Evolutionary conservation across 2,113 vertebrate species (phyloP).

Genomic region (Percina caprodes): DNA sequence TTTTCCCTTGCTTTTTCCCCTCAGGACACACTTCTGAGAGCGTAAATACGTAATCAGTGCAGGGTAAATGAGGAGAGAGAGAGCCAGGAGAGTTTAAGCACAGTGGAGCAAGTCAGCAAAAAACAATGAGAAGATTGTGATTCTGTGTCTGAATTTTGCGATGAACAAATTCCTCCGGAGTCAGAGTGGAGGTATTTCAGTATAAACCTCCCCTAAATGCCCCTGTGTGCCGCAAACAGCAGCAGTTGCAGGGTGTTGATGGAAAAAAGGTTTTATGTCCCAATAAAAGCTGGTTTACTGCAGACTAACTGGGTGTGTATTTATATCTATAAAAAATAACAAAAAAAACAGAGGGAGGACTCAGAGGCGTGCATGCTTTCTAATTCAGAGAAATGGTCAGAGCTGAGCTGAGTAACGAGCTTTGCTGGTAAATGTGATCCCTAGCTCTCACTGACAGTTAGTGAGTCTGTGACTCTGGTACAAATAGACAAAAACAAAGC

Average conservation of each 20-base stretch:
- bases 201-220: slow-evolving; percentile 69
- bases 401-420: too few species aligned
- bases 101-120: slow-evolving; percentile 22
- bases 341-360: slow-evolving; percentile 36
- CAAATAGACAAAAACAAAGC: background rate
- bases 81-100: slow-evolving; percentile 34
- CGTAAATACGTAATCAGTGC: slow-evolving; percentile 14
- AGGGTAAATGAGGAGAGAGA: slow-evolving; percentile 3
- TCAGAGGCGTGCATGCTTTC: slow-evolving; percentile 42
- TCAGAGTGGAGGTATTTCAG: slow-evolving; percentile 66
- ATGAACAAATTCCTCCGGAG: slow-evolving; percentile 69
- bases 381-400: slow-evolving; percentile 47
- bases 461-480: background rate
- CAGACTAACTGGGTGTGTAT: slow-evolving; percentile 72
- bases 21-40: slow-evolving; percentile 31
- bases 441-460: slow-evolving; percentile 7
- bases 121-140: slow-evolving; percentile 74
- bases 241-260: slow-evolving; percentile 67
- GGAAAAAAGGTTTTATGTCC: slow-evolving; percentile 80
- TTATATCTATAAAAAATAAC: slow-evolving; percentile 70
- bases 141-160: slow-evolving; percentile 54
- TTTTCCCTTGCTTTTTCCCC: slow-evolving; percentile 15
- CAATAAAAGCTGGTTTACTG: slow-evolving; percentile 78
- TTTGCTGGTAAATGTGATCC: slow-evolving; percentile 26
- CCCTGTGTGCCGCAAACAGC: slow-evolving; percentile 54